phyloP scores from a whole-genome alignment of 92 coral and sea anemone species.

The Zoanthus sansibaricus region DNA sequence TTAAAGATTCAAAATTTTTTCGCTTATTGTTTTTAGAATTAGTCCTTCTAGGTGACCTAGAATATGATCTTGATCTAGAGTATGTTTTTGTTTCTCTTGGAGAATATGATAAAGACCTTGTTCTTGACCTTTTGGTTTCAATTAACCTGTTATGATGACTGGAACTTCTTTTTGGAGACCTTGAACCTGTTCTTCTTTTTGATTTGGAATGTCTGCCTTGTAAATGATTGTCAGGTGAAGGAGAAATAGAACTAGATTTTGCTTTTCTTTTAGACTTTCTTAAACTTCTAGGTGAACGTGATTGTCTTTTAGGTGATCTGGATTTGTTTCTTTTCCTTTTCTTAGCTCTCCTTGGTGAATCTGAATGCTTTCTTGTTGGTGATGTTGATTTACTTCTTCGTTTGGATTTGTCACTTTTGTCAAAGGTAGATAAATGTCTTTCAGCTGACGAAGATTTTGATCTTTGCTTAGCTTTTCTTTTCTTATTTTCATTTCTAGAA shows the following conservation, averaged over 20 bases:
- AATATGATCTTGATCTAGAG: slow-evolving; percentile 21
- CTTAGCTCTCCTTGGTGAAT: slow-evolving; percentile 22
- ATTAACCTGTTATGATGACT: neutral
- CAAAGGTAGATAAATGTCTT: slow-evolving; percentile 29
- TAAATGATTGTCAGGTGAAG: slow-evolving; percentile 44
- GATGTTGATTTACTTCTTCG: slow-evolving; percentile 51
- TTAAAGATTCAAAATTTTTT: neutral
- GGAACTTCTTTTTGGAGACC: slow-evolving; percentile 47
- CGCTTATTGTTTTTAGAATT: slow-evolving; percentile 3
- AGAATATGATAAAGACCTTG: slow-evolving; percentile 39
- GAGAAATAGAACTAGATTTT: slow-evolving; percentile 13
- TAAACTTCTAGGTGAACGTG: slow-evolving; percentile 15
- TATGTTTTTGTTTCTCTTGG: slow-evolving; percentile 12
- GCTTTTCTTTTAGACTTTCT: slow-evolving; percentile 47
- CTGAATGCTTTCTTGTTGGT: neutral
- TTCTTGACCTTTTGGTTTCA: slow-evolving; percentile 32
- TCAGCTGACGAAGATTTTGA: slow-evolving; percentile 37
- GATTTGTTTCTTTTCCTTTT: neutral
- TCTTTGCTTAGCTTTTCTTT: slow-evolving; percentile 49
- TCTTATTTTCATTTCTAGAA: slow-evolving; percentile 5
- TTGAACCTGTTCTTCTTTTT: slow-evolving; percentile 21
- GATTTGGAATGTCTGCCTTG: slow-evolving; percentile 10
- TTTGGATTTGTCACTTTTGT: slow-evolving; percentile 38
- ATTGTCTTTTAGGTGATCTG: slow-evolving; percentile 37
- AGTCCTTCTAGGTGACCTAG: slow-evolving; percentile 16